Percentiles rank a stretch among this genome's conserved stretches.
These are phyloP conservation scores for Thamnophis elegans DNA, from an alignment of 2,797 vertebrate species.

Conservation along the genomic window DNA sequence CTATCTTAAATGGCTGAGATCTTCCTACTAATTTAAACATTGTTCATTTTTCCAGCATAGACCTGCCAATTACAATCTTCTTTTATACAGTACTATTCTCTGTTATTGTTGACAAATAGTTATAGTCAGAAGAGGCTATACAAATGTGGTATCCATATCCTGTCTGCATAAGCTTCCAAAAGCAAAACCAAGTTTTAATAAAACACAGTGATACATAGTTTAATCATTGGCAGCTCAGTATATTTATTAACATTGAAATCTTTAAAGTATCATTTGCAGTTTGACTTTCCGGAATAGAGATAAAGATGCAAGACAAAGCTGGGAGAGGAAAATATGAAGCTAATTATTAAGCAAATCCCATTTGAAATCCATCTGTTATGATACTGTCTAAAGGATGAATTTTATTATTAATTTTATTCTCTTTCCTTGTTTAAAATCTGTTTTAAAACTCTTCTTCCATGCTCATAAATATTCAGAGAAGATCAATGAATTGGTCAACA, in stretches of 20 bases:
- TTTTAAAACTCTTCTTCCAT: not conserved
- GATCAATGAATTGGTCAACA: not conserved
- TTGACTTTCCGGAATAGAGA: not conserved
- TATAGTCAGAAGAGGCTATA: constrained; percentile 13
- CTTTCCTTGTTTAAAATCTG: not conserved
- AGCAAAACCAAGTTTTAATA: not conserved
- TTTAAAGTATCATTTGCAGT: not conserved
- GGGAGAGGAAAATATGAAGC: constrained; percentile 28
- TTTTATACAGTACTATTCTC: not conserved
- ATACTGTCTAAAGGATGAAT: not conserved
- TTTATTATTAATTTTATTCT: not conserved
- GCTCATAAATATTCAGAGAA: not conserved
- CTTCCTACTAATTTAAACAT: constrained; percentile 15
- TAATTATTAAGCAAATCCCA: constrained; percentile 12
- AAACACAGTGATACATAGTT: not conserved
- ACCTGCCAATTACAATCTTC: not conserved
- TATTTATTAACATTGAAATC: constrained; percentile 23
- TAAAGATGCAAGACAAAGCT: constrained; percentile 36
- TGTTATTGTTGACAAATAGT: constrained; percentile 11
- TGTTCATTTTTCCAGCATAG: constrained; percentile 13
- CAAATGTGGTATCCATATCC: not conserved
- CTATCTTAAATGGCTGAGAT: constrained; percentile 1
- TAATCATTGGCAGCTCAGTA: not conserved
- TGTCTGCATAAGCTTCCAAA: not conserved
- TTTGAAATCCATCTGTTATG: not conserved